Evolutionary conservation across 23 tunicate species (phyloP).

Genomic region (Oikopleura dioica): DNA sequence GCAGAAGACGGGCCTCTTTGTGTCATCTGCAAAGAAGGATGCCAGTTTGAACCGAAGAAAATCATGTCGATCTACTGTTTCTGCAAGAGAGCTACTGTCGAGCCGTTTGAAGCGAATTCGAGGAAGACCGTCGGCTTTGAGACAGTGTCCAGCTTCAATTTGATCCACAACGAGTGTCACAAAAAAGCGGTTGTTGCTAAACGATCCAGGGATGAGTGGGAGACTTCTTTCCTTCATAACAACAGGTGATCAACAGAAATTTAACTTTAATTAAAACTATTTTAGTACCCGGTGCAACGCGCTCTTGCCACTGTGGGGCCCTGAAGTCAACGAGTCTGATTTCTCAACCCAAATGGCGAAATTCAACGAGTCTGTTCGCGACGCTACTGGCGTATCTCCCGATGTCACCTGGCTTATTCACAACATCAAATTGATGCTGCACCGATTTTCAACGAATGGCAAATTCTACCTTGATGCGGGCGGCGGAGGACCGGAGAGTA

Average conservation of each 20-base stretch:
- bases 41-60: constrained; percentile 90
- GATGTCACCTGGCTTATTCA: constrained; percentile 49
- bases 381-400: constrained; percentile 14
- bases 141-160: constrained; percentile 78
- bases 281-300: constrained; percentile 60
- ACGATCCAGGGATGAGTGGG: constrained; percentile 91
- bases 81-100: constrained; percentile 45
- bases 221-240: constrained; percentile 72
- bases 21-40: constrained; percentile 85
- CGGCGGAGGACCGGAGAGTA: constrained; percentile 83
- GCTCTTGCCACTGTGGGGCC: constrained; percentile 84
- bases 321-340: constrained; percentile 80
- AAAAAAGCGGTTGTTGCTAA: constrained; percentile 57
- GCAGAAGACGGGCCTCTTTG: too few species aligned
- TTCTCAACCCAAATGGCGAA: constrained; percentile 69
- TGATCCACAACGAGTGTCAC: constrained; percentile 86
- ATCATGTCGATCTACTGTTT: constrained; percentile 62
- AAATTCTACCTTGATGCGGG: constrained; percentile 82
- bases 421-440: constrained; percentile 51
- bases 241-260: too few species aligned
- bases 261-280: too few species aligned
- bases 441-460: constrained; percentile 54
- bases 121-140: constrained; percentile 65
- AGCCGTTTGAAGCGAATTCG: constrained; percentile 50
- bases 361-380: not conserved